Base-by-base conservation (phyloP, 1,140 invertebrate species). In the Drosophila rufa region DNA sequence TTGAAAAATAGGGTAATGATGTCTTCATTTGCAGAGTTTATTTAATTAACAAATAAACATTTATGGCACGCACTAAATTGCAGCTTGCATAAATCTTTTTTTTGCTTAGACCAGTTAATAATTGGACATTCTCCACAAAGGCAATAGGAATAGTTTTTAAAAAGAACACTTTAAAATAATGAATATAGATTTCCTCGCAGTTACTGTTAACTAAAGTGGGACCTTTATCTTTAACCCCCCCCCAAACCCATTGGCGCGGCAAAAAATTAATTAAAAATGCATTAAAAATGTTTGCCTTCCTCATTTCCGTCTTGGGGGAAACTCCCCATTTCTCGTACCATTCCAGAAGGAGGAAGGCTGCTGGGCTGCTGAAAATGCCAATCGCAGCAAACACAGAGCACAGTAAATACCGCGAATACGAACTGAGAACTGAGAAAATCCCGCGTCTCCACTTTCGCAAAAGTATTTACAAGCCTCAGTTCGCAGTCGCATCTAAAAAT, bases 401-500 rank as follows among this genome's bases (percentile, higher is more conserved):
- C 81, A 68, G 81, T 55, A 45, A 75, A 75, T 75, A 51, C 81
- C 82, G 71, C 81, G 78, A 70, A 46, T 45, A 7, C 40, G 15
- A 69, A 69, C 62, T 22, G 66, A 40, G 53, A 59, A 48, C 67
- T 56, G 66, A 89, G 80, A 75, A 87, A 87, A 87, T 89, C 85
- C 78, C 78, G 83, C 83, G 75, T 89, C 62, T 75, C 84, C 85
- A 89, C 85, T 89, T 80, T 77, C 60, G 73, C 85, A 79, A 90
- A 89, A 89, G 84, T 87, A 87, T 87, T 87, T 87, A 89, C 84
- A 89, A 83, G 84, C 84, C 70, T 89, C 84, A 73, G 69, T 81
- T 87, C 78, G 84, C 80, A 89, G 80, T 89, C 85, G 80, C 84
- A 87, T 87, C 84, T 87, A 84, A 84, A 87, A 87, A 87, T 87